These are phyloP conservation scores for Melanotaenia maccullochi DNA, from an alignment of 2,797 vertebrate genomes.

Conservation along the genomic window DNA sequence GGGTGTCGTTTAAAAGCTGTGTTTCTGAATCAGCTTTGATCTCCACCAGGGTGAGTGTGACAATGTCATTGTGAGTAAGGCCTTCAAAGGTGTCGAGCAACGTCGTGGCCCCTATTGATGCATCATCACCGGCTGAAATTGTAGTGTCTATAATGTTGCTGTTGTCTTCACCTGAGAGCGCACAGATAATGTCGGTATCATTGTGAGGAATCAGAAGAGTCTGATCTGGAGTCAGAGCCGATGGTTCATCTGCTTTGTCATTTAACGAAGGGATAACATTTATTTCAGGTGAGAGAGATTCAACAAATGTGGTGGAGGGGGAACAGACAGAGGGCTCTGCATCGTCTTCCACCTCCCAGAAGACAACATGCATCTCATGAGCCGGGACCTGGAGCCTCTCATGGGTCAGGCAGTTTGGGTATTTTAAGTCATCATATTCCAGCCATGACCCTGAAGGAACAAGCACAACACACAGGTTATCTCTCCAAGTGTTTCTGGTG, in stretches of 20 bases:
- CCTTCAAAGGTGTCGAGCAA: constrained; percentile 79
- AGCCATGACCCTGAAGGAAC: constrained; percentile 87
- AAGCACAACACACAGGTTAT: neutral
- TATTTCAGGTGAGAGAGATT: neutral
- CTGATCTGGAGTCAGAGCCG: constrained; percentile 12
- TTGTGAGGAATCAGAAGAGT: constrained; percentile 40
- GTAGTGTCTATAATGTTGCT: constrained; percentile 5
- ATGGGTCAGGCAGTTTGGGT: constrained; percentile 77
- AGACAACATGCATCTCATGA: constrained; percentile 88
- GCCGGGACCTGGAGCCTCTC: constrained; percentile 81
- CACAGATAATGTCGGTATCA: constrained; percentile 48
- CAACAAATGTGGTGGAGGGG: constrained; percentile 41
- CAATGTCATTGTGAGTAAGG: constrained; percentile 74
- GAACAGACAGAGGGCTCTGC: constrained; percentile 29
- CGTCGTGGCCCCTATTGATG: constrained; percentile 69
- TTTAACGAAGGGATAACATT: neutral
- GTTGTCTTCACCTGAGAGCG: constrained; percentile 40
- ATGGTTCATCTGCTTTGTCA: neutral
- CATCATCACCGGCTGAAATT: constrained; percentile 9
- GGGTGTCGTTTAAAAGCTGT: constrained; percentile 13
- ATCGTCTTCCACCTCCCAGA: constrained; percentile 85
- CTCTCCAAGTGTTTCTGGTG: neutral
- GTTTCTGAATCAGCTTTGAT: constrained; percentile 55
- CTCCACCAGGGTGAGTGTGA: constrained; percentile 85
- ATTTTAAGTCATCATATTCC: constrained; percentile 91